These are phyloP conservation scores for Carcina quercana DNA, from an alignment of 2,888 invertebrate genomes.

Conservation along the genomic window DNA sequence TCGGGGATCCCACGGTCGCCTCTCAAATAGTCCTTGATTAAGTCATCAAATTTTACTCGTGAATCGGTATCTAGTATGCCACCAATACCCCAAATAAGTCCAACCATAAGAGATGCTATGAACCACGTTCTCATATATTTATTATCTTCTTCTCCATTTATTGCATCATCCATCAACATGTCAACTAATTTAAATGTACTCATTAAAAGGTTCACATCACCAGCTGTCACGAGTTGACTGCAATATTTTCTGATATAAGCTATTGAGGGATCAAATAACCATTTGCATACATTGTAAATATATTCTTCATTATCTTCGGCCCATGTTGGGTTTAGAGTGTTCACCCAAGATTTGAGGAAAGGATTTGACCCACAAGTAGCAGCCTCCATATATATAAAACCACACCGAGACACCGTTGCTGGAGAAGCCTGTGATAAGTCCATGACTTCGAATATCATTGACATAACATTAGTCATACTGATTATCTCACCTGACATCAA, in stretches of 20 bases:
- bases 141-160: slow-evolving; percentile 80
- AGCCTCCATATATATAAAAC: slow-evolving; percentile 94
- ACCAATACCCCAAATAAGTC: slow-evolving; percentile 89
- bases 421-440: slow-evolving; percentile 89
- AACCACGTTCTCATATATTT: slow-evolving; percentile 82
- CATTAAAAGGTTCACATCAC: slow-evolving; percentile 81
- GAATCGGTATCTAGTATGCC: slow-evolving; percentile 85
- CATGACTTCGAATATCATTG: slow-evolving; percentile 92
- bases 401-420: slow-evolving; percentile 92
- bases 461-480: slow-evolving; percentile 86
- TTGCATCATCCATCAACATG: slow-evolving; percentile 84
- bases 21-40: slow-evolving; percentile 69
- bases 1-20: slow-evolving; percentile 55
- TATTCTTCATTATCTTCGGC: slow-evolving; percentile 74
- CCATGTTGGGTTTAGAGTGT: slow-evolving; percentile 77
- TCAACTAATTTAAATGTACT: slow-evolving; percentile 84
- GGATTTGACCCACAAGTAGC: slow-evolving; percentile 87
- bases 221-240: slow-evolving; percentile 76
- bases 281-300: slow-evolving; percentile 78
- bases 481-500: slow-evolving; percentile 92
- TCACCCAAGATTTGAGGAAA: slow-evolving; percentile 87
- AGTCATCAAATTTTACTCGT: slow-evolving; percentile 79
- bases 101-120: slow-evolving; percentile 83
- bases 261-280: slow-evolving; percentile 86
- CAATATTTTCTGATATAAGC: slow-evolving; percentile 83